Conservation (phyloP, 2,113 vertebrate species). For the Chaenocephalus aceratus region DNA sequence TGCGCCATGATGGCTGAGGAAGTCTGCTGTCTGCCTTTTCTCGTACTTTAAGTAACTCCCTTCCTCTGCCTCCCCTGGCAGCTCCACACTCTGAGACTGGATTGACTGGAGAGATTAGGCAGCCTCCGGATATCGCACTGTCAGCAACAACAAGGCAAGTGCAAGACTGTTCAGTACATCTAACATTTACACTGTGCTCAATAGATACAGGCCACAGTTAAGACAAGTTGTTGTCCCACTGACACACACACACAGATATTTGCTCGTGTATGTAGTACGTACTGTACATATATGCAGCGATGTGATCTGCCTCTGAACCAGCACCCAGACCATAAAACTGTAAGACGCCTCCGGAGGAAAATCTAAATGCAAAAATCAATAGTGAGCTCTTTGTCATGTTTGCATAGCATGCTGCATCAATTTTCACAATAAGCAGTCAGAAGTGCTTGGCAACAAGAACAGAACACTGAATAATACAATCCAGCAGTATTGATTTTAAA, state of each 20-base stretch:
- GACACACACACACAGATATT: neutral
- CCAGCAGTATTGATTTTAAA: slow-evolving; percentile 48
- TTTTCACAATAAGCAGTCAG: slow-evolving; percentile 51
- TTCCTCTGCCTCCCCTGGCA: slow-evolving; percentile 44
- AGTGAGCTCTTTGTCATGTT: slow-evolving; percentile 53
- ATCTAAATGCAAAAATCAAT: slow-evolving; percentile 62
- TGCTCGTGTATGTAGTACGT: neutral
- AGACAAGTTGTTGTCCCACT: slow-evolving; percentile 14
- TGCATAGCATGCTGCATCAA: slow-evolving; percentile 53
- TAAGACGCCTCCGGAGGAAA: slow-evolving; percentile 44
- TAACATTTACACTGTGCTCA: slow-evolving; percentile 25
- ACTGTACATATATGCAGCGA: slow-evolving; percentile 13
- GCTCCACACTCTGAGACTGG: slow-evolving; percentile 38
- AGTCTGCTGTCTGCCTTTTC: slow-evolving; percentile 7
- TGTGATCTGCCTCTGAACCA: slow-evolving; percentile 10
- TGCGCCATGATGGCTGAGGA: slow-evolving; percentile 5
- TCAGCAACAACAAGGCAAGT: slow-evolving; percentile 67
- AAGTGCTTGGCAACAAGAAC: slow-evolving; percentile 37
- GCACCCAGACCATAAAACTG: neutral
- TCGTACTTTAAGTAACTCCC: slow-evolving; percentile 35
- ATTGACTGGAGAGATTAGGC: slow-evolving; percentile 57
- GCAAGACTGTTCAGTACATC: slow-evolving; percentile 50
- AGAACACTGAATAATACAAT: slow-evolving; percentile 59
- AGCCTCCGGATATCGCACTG: slow-evolving; percentile 60
- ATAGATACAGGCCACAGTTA: slow-evolving; percentile 19